A percentile compares a stretch with the other conserved stretches of the same genome.
Evolutionary conservation across 2,113 vertebrate species (phyloP).

Genomic region (Pedionomus torquatus): DNA sequence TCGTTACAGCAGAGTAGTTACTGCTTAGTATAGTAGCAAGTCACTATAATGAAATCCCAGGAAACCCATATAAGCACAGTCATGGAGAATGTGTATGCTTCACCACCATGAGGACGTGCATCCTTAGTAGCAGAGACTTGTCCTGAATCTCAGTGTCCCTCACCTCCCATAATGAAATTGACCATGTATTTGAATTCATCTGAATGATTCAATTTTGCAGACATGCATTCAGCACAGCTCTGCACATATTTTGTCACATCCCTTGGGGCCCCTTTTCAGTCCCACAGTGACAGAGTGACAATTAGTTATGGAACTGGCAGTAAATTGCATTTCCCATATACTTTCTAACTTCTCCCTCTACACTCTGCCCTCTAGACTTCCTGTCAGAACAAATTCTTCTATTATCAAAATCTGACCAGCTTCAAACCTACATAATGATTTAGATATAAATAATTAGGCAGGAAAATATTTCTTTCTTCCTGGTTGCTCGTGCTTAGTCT

Average conservation of each 20-base stretch:
- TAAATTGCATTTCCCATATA: neutral
- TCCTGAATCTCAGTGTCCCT: neutral
- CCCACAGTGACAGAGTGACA: neutral
- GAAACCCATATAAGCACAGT: neutral
- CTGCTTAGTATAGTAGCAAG: neutral
- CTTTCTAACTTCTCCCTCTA: neutral
- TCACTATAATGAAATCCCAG: conserved; percentile 17
- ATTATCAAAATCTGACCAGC: neutral
- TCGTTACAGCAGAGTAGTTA: neutral
- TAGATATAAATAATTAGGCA: neutral
- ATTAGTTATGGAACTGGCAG: neutral
- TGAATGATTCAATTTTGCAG: neutral
- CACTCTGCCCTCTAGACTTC: neutral
- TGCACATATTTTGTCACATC: neutral
- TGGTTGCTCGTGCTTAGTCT: neutral
- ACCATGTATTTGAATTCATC: neutral
- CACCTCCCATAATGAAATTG: neutral
- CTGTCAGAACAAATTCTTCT: neutral
- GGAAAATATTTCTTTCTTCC: neutral
- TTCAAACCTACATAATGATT: neutral
- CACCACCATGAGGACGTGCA: neutral
- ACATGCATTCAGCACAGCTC: neutral
- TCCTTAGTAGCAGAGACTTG: neutral
- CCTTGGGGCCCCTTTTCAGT: neutral
- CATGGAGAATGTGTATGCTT: neutral